Evolutionary conservation across 2,888 invertebrate species (phyloP).

Genomic region (Yponomeuta cagnagella): DNA sequence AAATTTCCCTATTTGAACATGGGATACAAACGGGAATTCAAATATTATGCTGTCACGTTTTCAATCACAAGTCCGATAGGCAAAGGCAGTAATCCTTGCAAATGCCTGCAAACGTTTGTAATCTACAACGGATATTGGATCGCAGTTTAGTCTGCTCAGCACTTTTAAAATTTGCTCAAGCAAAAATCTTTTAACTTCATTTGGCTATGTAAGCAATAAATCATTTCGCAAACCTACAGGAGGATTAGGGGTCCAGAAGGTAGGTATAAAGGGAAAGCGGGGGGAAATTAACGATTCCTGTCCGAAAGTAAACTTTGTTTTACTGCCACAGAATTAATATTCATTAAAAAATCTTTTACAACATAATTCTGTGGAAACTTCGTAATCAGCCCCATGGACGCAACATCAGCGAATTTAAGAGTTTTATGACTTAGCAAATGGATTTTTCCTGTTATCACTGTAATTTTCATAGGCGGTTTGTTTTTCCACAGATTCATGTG

Average conservation of each 20-base stretch:
- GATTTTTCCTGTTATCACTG: slow-evolving; percentile 47
- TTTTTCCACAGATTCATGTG: neutral
- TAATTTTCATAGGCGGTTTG: slow-evolving; percentile 38
- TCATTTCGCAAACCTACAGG: slow-evolving; percentile 1
- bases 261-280: slow-evolving; percentile 52
- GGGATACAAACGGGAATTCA: too few species aligned
- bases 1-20: too few species aligned
- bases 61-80: neutral
- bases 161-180: neutral
- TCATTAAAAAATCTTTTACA: slow-evolving; percentile 72
- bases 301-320: slow-evolving; percentile 65
- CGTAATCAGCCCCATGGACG: slow-evolving; percentile 54
- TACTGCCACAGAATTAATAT: slow-evolving; percentile 70
- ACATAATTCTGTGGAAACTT: slow-evolving; percentile 67
- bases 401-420: slow-evolving; percentile 59
- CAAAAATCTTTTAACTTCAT: slow-evolving; percentile 3
- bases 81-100: neutral
- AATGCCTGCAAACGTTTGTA: neutral
- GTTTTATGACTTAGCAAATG: slow-evolving; percentile 52
- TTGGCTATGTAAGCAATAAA: slow-evolving; percentile 10
- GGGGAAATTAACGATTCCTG: slow-evolving; percentile 64
- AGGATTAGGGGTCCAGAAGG: slow-evolving; percentile 18
- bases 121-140: neutral
- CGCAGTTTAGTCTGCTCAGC: neutral
- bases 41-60: neutral